Evolutionary conservation across 2,113 vertebrate genomes (phyloP).

Genomic region (Embiotoca jacksoni): DNA sequence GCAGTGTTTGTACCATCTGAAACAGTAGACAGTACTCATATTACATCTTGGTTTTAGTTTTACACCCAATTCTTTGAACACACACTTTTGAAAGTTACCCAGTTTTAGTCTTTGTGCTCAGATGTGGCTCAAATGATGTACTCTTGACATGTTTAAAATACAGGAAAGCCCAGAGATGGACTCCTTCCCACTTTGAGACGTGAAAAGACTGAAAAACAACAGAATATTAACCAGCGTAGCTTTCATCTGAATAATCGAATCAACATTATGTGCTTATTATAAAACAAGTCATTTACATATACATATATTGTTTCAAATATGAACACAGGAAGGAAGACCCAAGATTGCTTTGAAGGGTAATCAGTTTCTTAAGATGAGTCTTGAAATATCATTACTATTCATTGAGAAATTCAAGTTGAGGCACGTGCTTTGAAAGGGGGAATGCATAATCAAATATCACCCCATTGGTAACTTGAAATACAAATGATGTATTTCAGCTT

Average conservation of each 20-base stretch:
- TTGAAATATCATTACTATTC: not conserved
- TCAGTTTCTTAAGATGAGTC: not conserved
- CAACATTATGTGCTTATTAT: no score
- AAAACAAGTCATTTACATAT: no score
- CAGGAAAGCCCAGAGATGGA: not conserved
- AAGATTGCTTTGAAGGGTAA: not conserved
- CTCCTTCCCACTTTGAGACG: not conserved
- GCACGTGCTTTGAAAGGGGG: not conserved
- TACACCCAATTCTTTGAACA: not conserved
- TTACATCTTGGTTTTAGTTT: not conserved
- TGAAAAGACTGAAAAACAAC: not conserved
- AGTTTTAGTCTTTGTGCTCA: no score
- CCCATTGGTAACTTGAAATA: no score
- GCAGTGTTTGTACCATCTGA: not conserved
- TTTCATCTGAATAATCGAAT: not conserved
- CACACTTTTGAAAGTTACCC: not conserved
- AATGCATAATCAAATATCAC: no score
- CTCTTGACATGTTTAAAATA: not conserved
- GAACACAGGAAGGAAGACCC: no score
- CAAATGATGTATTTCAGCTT: no score
- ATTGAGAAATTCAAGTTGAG: not conserved
- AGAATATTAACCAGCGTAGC: not conserved
- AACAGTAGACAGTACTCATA: not conserved
- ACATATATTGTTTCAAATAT: no score
- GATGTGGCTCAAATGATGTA: not conserved